Percentiles rank a stretch among this genome's conserved stretches.
These are phyloP conservation scores for Esox niger DNA, from an alignment of 2,113 vertebrate genomes.

Conservation along the genomic window DNA sequence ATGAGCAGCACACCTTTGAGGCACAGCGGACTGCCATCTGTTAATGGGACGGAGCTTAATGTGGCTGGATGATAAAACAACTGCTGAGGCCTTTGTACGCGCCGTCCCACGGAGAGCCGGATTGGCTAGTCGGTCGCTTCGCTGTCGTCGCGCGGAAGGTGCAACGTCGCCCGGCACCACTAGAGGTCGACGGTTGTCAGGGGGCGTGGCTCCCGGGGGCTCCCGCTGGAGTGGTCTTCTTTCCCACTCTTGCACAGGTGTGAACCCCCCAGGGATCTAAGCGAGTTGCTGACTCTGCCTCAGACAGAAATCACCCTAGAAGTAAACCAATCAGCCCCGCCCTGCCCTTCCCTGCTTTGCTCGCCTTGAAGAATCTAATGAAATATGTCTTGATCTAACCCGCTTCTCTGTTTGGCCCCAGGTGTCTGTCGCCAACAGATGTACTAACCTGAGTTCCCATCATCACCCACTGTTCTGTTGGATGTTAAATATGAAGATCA, in stretches of 20 bases:
- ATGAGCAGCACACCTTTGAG: conserved; percentile 64
- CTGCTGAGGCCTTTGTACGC: conserved; percentile 50
- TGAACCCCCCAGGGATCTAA: conserved; percentile 54
- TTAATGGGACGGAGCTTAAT: conserved; percentile 55
- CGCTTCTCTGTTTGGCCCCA: conserved; percentile 58
- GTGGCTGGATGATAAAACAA: conserved; percentile 61
- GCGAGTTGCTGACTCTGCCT: conserved; percentile 61
- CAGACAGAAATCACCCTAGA: conserved; percentile 60
- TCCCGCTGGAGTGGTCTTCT: conserved; percentile 23
- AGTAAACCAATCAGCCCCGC: background rate
- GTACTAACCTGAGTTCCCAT: conserved; percentile 67
- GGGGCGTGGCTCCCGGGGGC: conserved; percentile 12
- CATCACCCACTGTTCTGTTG: conserved; percentile 59
- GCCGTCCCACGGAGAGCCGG: conserved; percentile 31
- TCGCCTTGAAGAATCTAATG: conserved; percentile 56
- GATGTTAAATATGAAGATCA: conserved; percentile 51
- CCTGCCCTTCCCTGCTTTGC: background rate
- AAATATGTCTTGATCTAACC: conserved; percentile 73
- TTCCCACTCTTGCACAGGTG: conserved; percentile 58
- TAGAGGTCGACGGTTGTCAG: conserved; percentile 46
- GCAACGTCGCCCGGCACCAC: conserved; percentile 42
- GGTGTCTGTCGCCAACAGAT: conserved; percentile 67
- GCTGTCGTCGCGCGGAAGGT: background rate
- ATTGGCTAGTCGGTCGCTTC: background rate
- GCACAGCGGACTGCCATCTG: conserved; percentile 45